phyloP scores from a whole-genome alignment of 2,113 vertebrate species.

The Gallinago paraguaiae region DNA sequence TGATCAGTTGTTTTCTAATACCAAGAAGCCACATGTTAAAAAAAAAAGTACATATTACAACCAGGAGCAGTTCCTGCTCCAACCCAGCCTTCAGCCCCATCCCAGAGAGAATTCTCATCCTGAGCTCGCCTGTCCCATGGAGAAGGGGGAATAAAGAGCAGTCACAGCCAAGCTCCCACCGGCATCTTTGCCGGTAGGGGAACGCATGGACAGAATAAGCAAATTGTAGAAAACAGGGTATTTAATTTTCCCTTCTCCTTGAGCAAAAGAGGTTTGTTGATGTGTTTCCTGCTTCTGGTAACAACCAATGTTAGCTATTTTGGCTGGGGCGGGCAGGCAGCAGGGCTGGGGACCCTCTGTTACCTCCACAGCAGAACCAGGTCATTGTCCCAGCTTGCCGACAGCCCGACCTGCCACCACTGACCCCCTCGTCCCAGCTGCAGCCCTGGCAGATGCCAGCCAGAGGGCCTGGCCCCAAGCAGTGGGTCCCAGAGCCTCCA shows the following conservation, averaged over 20 bases:
- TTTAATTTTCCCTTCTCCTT: neutral
- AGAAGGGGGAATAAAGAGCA: neutral
- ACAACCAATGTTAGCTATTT: neutral
- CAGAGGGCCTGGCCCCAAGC: rapidly evolving
- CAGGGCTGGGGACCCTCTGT: neutral
- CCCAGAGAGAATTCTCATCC: neutral
- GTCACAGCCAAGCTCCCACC: neutral
- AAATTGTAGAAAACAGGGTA: rapidly evolving
- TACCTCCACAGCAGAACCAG: rapidly evolving
- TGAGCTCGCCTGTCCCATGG: neutral
- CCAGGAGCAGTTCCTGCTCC: neutral
- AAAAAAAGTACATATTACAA: neutral
- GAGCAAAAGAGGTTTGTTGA: neutral
- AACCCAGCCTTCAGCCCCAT: neutral
- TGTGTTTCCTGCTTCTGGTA: neutral
- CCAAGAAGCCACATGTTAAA: neutral
- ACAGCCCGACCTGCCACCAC: neutral
- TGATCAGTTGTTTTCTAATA: rapidly evolving
- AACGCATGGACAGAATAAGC: rapidly evolving
- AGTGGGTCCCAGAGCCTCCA: neutral
- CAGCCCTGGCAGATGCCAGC: neutral
- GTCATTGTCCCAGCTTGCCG: rapidly evolving
- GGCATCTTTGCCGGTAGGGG: neutral
- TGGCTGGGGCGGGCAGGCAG: neutral
- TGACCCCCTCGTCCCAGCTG: rapidly evolving